Evolutionary conservation across 2,797 vertebrate genomes (phyloP).

Genomic region (Thripadectes ignobilis): DNA sequence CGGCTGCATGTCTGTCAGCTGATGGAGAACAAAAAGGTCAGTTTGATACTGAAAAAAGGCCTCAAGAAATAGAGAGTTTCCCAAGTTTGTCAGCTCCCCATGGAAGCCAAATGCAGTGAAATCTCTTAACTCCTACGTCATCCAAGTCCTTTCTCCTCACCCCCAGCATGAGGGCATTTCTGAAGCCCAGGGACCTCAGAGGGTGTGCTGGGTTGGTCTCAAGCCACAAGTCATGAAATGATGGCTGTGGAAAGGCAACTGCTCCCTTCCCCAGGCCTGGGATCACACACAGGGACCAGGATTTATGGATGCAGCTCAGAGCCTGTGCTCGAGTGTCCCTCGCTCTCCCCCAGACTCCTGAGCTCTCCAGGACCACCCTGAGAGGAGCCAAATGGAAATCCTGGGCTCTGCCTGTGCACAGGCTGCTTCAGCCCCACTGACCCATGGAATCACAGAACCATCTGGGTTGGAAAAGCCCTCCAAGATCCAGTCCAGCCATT

Average conservation of each 20-base stretch:
- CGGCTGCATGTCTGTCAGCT: not conserved
- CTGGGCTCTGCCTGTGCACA: not conserved
- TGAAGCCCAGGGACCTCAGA: not conserved
- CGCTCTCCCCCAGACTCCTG: not conserved
- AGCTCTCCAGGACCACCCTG: not conserved
- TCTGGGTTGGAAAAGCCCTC: not conserved
- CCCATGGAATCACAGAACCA: rapidly evolving
- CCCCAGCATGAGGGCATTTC: not conserved
- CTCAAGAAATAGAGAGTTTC: not conserved
- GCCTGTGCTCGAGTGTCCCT: not conserved
- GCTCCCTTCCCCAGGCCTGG: not conserved
- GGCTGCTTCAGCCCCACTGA: not conserved
- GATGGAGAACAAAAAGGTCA: not conserved
- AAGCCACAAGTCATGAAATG: not conserved
- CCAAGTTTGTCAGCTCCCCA: not conserved
- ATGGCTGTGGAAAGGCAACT: not conserved
- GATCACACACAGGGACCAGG: not conserved
- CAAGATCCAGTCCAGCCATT: rapidly evolving
- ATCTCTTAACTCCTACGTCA: not conserved
- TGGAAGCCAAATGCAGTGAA: not conserved
- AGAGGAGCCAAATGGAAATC: not conserved
- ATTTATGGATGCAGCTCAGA: not conserved
- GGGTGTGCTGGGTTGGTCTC: not conserved
- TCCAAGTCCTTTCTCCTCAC: not conserved
- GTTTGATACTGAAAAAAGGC: not conserved